These are phyloP conservation scores for Telmatochromis bifrenatus DNA, from an alignment of 2,113 vertebrate genomes.

Conservation along the genomic window DNA sequence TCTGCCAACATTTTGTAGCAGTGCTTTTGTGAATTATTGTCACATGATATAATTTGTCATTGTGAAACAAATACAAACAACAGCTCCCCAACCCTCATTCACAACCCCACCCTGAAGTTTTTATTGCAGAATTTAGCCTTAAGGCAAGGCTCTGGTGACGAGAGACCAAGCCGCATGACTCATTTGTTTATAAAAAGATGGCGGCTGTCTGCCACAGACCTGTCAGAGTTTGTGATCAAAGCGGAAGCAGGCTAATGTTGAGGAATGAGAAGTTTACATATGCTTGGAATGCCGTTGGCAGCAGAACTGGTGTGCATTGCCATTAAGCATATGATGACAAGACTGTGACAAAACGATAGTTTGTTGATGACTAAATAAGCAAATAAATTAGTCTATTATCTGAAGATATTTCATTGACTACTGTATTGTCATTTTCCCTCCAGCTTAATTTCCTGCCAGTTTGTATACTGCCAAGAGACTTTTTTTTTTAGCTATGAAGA, in stretches of 20 bases:
- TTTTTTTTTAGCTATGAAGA: background rate
- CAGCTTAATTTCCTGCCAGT: background rate
- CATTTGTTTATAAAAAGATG: constrained; percentile 49
- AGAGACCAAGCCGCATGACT: constrained; percentile 27
- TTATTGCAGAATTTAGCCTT: constrained; percentile 2
- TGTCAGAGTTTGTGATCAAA: constrained; percentile 45
- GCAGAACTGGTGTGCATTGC: constrained; percentile 28
- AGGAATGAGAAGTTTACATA: constrained; percentile 25
- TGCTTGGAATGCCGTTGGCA: background rate
- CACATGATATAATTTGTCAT: background rate
- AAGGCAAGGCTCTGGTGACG: constrained; percentile 4
- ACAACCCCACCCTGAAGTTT: background rate
- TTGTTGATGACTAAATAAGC: constrained; percentile 28
- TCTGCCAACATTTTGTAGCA: background rate
- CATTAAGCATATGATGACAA: constrained; percentile 1
- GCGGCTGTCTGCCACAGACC: constrained; percentile 43
- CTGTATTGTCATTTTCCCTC: background rate
- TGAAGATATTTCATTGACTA: background rate
- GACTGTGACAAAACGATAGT: constrained; percentile 9
- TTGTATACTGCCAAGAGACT: background rate
- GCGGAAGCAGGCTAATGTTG: constrained; percentile 21
- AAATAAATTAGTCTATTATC: background rate
- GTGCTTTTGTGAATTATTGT: background rate
- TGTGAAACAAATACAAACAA: background rate
- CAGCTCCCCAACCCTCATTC: background rate